Conservation (phyloP, 2,888 invertebrate genomes). For the Philhelius pedissequus region DNA sequence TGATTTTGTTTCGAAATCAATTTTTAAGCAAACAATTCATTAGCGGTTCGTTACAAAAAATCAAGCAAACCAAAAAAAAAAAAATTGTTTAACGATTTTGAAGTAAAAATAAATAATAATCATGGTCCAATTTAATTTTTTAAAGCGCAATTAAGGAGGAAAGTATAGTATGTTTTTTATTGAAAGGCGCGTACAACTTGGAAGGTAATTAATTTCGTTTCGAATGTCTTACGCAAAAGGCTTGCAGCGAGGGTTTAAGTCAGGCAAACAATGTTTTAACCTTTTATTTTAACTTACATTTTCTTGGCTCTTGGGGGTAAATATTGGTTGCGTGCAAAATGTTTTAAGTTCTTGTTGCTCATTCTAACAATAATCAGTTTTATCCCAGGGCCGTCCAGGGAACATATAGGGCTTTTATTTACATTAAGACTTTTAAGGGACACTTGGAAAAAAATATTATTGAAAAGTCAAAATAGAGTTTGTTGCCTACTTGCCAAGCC, state of each 20-base stretch:
- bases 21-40: conserved; percentile 39
- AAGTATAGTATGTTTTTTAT: not conserved
- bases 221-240: not conserved
- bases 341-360: not conserved
- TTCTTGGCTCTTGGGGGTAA: not conserved
- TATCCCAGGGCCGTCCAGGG: no score
- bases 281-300: not conserved
- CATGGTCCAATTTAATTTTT: not conserved
- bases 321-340: not conserved
- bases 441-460: no score
- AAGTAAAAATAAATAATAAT: conserved; percentile 15
- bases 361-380: no score
- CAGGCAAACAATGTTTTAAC: not conserved
- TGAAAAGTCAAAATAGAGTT: no score
- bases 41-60: conserved; percentile 38
- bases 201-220: not conserved
- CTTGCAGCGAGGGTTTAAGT: not conserved
- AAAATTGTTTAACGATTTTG: not conserved
- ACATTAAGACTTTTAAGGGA: no score
- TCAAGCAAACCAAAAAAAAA: not conserved
- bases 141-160: not conserved
- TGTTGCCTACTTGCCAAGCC: no score
- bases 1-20: conserved; percentile 28
- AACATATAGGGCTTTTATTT: no score
- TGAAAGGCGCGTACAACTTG: not conserved